A percentile compares a stretch with the other conserved stretches of the same genome.
Conservation (phyloP, 2,113 vertebrate species). For the Nicator chloris region DNA sequence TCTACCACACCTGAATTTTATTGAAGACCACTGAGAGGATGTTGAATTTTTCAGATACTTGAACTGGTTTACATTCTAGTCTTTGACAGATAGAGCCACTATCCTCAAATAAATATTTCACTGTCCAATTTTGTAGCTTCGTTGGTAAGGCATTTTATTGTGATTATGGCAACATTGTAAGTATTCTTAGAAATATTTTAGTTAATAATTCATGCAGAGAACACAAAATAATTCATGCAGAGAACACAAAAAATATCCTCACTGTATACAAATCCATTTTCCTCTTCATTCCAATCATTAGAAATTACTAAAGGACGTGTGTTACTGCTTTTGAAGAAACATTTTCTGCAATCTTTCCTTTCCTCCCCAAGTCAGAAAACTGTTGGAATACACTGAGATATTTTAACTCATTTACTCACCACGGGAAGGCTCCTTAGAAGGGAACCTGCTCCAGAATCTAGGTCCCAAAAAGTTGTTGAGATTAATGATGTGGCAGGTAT, state of each 20-base stretch:
- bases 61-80: neutral
- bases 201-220: neutral
- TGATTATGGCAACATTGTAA: neutral
- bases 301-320: neutral
- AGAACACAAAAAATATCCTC: slow-evolving; percentile 3
- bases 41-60: neutral
- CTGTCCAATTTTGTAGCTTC: neutral
- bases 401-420: neutral
- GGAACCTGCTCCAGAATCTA: neutral
- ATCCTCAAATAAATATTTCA: neutral
- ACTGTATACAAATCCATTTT: neutral
- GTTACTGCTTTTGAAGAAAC: neutral
- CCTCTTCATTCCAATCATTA: neutral
- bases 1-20: neutral
- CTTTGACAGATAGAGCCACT: neutral
- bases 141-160: neutral
- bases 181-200: neutral
- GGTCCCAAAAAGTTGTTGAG: neutral
- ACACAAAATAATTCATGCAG: neutral
- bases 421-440: neutral
- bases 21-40: neutral
- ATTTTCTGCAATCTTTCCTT: neutral
- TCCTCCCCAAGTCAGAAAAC: neutral
- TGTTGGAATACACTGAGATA: neutral
- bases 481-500: neutral